Percentiles rank a stretch among this genome's conserved stretches.
These are phyloP conservation scores for Tragelaphus scriptus DNA, from an alignment of 2,113 vertebrate species.

Conservation along the genomic window DNA sequence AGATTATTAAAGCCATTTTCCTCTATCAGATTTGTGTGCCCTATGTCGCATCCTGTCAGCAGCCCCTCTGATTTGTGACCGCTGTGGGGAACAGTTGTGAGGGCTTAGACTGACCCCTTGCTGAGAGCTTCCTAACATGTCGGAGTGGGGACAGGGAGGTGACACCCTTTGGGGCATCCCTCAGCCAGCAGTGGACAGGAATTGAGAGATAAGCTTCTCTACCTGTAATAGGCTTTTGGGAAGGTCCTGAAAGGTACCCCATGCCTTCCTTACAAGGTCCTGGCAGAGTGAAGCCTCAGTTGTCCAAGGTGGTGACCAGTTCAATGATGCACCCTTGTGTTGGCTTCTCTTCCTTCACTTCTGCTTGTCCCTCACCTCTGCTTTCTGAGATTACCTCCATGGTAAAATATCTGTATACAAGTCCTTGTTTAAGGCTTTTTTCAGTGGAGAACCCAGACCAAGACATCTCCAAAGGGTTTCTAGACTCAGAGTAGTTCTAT, in stretches of 20 bases:
- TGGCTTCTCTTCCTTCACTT: not conserved
- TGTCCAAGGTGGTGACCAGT: not conserved
- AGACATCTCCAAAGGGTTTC: not conserved
- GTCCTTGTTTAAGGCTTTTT: not conserved
- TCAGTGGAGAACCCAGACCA: not conserved
- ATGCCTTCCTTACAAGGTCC: not conserved
- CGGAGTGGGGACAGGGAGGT: not conserved
- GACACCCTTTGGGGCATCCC: not conserved
- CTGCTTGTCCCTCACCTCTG: not conserved
- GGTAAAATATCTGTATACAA: not conserved
- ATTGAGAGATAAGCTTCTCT: not conserved
- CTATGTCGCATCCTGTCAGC: not conserved
- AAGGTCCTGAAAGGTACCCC: not conserved
- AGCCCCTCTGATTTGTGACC: not conserved
- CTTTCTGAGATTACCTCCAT: not conserved
- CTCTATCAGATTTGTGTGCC: not conserved
- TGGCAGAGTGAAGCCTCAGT: not conserved
- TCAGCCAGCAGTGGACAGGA: not conserved
- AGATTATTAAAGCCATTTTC: not conserved
- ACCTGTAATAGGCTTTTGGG: not conserved
- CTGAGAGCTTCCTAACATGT: not conserved
- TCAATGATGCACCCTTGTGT: not conserved
- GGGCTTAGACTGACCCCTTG: not conserved
- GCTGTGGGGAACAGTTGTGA: not conserved
- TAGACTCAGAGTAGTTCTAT: not conserved